These are phyloP conservation scores for Pygocentrus nattereri DNA, from an alignment of 2,797 vertebrate species.

Conservation along the genomic window DNA sequence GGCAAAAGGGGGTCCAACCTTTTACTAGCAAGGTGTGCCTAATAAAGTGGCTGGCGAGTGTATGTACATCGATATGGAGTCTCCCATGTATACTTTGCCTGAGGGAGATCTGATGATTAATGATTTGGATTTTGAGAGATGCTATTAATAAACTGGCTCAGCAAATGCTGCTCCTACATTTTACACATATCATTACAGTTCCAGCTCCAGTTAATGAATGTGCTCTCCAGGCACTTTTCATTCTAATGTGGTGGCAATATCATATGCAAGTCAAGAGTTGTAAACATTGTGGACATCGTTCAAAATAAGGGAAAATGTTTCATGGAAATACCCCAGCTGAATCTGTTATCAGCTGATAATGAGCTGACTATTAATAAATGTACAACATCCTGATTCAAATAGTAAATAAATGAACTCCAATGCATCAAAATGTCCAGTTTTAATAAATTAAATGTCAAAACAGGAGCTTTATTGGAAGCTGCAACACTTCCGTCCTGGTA, in stretches of 20 bases:
- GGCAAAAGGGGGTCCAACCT: too few species aligned
- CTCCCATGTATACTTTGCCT: not conserved
- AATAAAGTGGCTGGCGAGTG: too few species aligned
- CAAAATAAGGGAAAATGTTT: not conserved
- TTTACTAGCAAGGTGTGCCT: too few species aligned
- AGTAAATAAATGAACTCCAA: not conserved
- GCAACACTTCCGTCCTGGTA: not conserved
- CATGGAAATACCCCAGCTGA: not conserved
- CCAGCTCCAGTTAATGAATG: not conserved
- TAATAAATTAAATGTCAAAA: not conserved
- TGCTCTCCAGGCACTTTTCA: not conserved
- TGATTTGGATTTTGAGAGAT: slow-evolving; percentile 2
- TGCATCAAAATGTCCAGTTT: not conserved
- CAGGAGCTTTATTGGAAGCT: not conserved
- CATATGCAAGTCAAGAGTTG: not conserved
- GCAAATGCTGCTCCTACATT: not conserved
- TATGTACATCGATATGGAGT: not conserved
- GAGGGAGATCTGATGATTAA: not conserved
- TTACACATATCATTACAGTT: not conserved
- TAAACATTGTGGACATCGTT: not conserved
- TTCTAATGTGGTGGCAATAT: slow-evolving; percentile 7
- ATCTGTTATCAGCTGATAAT: not conserved
- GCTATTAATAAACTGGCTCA: not conserved
- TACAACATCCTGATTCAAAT: not conserved
- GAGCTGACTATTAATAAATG: not conserved